A percentile compares a stretch with the other conserved stretches of the same genome.
Conservation (phyloP, 2,113 vertebrate genomes). For the Sturnus vulgaris region DNA sequence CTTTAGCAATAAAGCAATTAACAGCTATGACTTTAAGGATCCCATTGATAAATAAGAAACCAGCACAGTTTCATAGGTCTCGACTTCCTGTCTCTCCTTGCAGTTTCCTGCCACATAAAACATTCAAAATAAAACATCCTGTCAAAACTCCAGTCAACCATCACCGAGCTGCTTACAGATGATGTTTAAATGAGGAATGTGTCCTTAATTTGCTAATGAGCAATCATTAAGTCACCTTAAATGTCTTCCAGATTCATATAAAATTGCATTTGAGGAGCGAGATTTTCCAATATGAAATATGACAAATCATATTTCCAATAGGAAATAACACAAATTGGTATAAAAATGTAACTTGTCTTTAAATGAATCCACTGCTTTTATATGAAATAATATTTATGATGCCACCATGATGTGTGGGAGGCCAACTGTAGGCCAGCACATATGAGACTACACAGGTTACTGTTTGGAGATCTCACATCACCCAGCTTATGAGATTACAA, state of each 20-base stretch:
- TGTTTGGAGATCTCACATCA: background rate
- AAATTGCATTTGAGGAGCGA: background rate
- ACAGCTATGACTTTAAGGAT: background rate
- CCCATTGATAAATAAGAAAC: background rate
- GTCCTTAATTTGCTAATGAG: background rate
- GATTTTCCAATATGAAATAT: background rate
- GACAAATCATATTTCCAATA: background rate
- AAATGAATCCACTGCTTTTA: background rate
- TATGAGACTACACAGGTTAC: background rate
- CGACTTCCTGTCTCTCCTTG: background rate
- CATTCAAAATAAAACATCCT: background rate
- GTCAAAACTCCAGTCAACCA: background rate
- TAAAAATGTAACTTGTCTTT: background rate
- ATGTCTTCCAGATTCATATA: background rate
- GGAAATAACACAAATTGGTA: background rate
- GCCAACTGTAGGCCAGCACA: no score
- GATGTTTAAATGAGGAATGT: background rate
- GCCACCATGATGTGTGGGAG: no score
- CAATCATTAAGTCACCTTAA: background rate
- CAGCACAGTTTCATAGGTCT: background rate
- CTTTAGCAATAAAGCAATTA: background rate
- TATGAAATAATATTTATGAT: background rate
- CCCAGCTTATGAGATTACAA: background rate
- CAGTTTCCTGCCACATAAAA: background rate
- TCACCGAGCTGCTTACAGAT: background rate